Base-by-base conservation (phyloP, 2,113 vertebrate genomes). In the Illadopsis cleaveri region DNA sequence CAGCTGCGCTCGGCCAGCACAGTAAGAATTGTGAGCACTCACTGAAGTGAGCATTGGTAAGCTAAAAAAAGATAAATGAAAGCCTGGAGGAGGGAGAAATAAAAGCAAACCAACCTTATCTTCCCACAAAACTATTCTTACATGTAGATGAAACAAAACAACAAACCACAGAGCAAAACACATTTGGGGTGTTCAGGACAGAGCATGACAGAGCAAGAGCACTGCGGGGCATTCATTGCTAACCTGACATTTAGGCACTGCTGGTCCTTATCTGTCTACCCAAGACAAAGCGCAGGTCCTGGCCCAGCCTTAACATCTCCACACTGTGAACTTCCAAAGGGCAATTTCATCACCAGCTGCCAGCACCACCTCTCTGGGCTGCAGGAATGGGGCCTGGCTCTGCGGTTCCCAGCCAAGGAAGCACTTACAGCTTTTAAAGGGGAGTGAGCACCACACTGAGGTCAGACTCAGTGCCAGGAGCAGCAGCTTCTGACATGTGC, bases 311-410 rank as follows among this genome's bases (percentile, higher is more conserved):
- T 13, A 2, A 2, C 42, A 57, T 0, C 42, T 22, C 31, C 70
- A 15, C 4, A 0, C 20, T 5, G 8, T 1, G n/a, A 75, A 33
- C 17, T 42, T 45, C 31, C 57, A 37, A 69, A 92, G 81, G 42
- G 33, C 76, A 64, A 11, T 7, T 61, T 77, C 57, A 30, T 1
- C 70, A 37, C 4, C 48, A 27, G 2, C 53, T 19, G 48, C 8
- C 51, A 69, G 7, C 31, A 7, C 4, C 3, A 1, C 51, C 38
- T 47, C 1, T 0, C n/a, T 13, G 7, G 16, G 23, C 65, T 31
- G 53, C 54, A 88, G 42, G 10, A 13, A 64, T 0, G 3, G 17
- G 20, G n/a, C n/a, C 12, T 17, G 56, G 47, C 20, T 33, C 75
- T 81, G 66, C 25, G 33, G 10, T 24, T 10, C 0, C 0, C n/a